These are phyloP conservation scores for Agrypnia vestita DNA, from an alignment of 1,140 invertebrate genomes.

Conservation along the genomic window DNA sequence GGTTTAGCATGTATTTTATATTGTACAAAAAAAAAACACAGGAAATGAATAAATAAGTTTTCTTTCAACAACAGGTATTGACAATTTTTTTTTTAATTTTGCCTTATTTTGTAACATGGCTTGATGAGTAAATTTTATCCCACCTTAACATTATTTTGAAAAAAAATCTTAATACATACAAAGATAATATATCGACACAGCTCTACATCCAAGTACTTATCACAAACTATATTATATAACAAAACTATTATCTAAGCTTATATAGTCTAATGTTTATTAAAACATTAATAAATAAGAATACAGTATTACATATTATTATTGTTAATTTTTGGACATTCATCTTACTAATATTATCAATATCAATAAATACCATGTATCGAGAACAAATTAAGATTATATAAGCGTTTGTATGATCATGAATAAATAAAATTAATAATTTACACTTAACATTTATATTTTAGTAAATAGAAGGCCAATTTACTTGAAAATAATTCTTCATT, in stretches of 20 bases:
- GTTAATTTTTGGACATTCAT: slow-evolving; percentile 61
- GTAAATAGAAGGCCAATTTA: slow-evolving; percentile 52
- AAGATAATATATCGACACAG: no score
- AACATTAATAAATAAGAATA: slow-evolving; percentile 29
- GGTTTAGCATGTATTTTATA: no score
- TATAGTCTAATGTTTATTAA: slow-evolving; percentile 7
- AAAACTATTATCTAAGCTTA: neutral
- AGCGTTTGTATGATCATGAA: slow-evolving; percentile 34
- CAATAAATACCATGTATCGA: slow-evolving; percentile 60
- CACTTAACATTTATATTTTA: slow-evolving; percentile 37
- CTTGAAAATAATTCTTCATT: neutral
- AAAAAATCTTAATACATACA: no score
- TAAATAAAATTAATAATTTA: slow-evolving; percentile 13
- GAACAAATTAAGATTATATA: slow-evolving; percentile 30
- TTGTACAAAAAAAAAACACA: no score
- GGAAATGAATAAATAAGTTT: no score
- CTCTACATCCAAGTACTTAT: no score
- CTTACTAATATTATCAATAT: slow-evolving; percentile 55
- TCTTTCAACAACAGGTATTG: no score
- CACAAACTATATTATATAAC: no score
- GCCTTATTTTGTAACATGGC: no score
- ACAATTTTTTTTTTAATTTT: no score
- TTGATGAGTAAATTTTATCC: no score
- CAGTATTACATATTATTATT: slow-evolving; percentile 53
- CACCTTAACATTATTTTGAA: no score